Conservation (phyloP, 2,797 vertebrate genomes). For the Anniella stebbinsi region DNA sequence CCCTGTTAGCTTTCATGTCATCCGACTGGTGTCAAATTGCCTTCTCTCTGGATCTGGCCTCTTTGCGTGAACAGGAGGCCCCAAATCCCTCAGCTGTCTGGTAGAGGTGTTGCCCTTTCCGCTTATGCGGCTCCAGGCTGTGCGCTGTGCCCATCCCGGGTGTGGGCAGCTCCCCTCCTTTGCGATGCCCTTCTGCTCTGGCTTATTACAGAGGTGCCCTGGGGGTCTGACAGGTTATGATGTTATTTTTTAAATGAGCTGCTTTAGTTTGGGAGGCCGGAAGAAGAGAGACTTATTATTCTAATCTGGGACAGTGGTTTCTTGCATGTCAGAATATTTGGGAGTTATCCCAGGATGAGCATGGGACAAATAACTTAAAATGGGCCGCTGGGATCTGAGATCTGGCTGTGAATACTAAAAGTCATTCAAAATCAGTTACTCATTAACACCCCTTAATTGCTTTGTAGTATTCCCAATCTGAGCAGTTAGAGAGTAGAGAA, state of each 20-base stretch:
- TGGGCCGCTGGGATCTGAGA: neutral
- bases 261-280: neutral
- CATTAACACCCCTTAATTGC: neutral
- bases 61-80: neutral
- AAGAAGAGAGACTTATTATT: neutral
- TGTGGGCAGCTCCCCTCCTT: neutral
- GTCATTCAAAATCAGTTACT: neutral
- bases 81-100: slow-evolving; percentile 24
- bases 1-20: slow-evolving; percentile 8
- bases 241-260: slow-evolving; percentile 28
- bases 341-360: neutral
- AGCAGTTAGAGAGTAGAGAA: neutral
- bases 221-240: slow-evolving; percentile 2
- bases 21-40: slow-evolving; percentile 7
- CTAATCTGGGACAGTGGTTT: neutral
- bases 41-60: slow-evolving; percentile 6
- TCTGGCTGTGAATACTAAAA: neutral
- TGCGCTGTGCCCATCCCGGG: neutral
- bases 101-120: neutral
- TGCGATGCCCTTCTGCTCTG: neutral
- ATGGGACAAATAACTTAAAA: neutral
- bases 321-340: neutral
- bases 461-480: neutral
- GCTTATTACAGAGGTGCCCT: neutral
- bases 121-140: neutral